A percentile compares a stretch with the other conserved stretches of the same genome.
Conservation (phyloP, 2,888 invertebrate genomes). For the Siphlonurus alternatus region DNA sequence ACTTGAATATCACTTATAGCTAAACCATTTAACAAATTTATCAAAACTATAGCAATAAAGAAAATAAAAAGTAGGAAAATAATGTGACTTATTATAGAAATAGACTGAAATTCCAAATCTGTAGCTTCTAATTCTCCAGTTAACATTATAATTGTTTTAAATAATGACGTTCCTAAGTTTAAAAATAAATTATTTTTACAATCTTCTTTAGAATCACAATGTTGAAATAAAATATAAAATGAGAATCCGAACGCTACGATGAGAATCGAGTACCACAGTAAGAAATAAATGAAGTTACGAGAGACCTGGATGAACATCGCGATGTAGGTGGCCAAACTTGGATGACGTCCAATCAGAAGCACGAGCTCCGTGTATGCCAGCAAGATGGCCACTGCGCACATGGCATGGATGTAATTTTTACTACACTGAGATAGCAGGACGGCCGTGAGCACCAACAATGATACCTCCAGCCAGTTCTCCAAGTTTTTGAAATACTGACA, state of each 20-base stretch:
- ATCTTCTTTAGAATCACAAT: conserved; percentile 27
- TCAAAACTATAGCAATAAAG: conserved; percentile 63
- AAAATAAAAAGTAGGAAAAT: conserved; percentile 68
- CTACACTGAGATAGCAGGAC: conserved; percentile 43
- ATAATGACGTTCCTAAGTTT: conserved; percentile 51
- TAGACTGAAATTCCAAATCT: conserved; percentile 50
- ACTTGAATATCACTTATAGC: conserved; percentile 66
- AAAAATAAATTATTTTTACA: conserved; percentile 46
- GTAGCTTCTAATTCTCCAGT: conserved; percentile 74
- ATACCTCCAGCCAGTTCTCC: conserved; percentile 60
- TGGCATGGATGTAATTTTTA: no score
- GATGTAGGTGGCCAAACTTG: conserved; percentile 60
- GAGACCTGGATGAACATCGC: conserved; percentile 71
- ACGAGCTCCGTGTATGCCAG: conserved; percentile 61
- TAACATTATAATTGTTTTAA: conserved; percentile 73
- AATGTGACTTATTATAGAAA: conserved; percentile 51
- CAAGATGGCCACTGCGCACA: conserved; percentile 56
- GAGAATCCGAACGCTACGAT: conserved; percentile 67
- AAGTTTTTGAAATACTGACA: conserved; percentile 44
- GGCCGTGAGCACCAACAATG: conserved; percentile 43
- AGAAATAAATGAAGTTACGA: conserved; percentile 59
- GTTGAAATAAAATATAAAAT: conserved; percentile 55
- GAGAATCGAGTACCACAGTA: conserved; percentile 61
- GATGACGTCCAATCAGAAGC: conserved; percentile 61
- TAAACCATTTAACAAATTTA: conserved; percentile 67